Conservation (phyloP, 2,797 vertebrate species). For the Channa striata region DNA sequence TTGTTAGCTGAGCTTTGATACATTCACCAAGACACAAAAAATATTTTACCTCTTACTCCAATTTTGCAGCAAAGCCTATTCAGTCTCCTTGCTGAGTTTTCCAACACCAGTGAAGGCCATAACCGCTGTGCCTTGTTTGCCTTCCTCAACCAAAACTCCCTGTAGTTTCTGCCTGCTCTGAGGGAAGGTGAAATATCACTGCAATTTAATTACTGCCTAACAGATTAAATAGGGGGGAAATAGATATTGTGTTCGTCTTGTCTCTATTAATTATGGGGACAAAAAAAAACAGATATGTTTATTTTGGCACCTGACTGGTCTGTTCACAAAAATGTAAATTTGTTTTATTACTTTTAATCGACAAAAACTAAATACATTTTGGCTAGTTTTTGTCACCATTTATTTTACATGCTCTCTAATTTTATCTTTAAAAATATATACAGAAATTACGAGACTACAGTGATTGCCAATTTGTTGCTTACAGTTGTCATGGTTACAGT, state of each 20-base stretch:
- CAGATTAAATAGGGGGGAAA: conserved; percentile 13
- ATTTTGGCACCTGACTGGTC: no score
- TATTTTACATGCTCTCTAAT: no score
- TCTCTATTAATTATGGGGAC: conserved; percentile 50
- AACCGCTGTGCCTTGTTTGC: conserved; percentile 25
- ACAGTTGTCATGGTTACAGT: no score
- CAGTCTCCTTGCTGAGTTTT: conserved; percentile 15
- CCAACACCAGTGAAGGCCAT: conserved; percentile 11
- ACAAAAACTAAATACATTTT: no score
- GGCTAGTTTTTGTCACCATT: no score
- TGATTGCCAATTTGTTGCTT: no score
- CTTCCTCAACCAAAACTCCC: conserved; percentile 22
- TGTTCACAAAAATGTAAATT: no score
- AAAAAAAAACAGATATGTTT: not conserved
- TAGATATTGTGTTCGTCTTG: conserved; percentile 27
- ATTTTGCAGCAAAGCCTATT: conserved; percentile 30
- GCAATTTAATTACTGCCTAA: conserved; percentile 52
- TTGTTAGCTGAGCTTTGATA: conserved; percentile 48
- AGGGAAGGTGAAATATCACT: conserved; percentile 33
- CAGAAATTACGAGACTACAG: no score
- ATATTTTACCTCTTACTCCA: conserved; percentile 20
- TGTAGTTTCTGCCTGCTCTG: conserved; percentile 26
- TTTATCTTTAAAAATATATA: no score
- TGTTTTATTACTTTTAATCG: no score
- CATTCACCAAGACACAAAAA: conserved; percentile 15